Evolutionary conservation across 2,113 vertebrate genomes (phyloP).

Genomic region (Theropithecus gelada): DNA sequence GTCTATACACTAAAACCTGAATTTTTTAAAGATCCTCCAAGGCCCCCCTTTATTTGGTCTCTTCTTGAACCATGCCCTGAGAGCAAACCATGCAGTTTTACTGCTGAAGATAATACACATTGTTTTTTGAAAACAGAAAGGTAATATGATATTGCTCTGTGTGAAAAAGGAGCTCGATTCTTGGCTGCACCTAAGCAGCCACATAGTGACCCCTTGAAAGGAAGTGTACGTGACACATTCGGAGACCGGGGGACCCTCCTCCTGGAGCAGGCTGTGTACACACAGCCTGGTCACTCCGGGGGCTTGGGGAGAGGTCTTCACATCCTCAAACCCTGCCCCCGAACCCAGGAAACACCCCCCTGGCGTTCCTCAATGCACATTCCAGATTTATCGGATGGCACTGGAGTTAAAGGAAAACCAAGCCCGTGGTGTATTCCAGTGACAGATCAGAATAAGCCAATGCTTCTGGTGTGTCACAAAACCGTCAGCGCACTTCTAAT

Average conservation of each 20-base stretch:
- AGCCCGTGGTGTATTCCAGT: neutral
- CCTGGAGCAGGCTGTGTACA: neutral
- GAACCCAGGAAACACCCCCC: neutral
- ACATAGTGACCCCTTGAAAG: neutral
- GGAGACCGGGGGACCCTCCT: neutral
- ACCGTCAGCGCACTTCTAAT: neutral
- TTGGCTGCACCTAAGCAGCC: neutral
- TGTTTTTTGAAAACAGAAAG: neutral
- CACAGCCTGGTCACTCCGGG: neutral
- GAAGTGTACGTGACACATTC: fast-evolving
- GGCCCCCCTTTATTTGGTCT: neutral
- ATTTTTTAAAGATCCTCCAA: neutral
- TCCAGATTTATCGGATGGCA: neutral
- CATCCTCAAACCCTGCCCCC: neutral
- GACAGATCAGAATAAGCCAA: neutral
- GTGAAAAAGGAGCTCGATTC: neutral
- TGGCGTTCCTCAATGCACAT: neutral
- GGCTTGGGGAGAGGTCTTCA: neutral
- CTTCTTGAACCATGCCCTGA: neutral
- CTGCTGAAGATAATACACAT: neutral
- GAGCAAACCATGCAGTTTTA: neutral
- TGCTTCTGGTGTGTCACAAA: neutral
- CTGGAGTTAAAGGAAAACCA: neutral
- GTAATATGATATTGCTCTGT: neutral
- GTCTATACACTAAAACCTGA: neutral